Evolutionary conservation across 2,888 invertebrate species (phyloP).

Genomic region (Ormyrus thymus): DNA sequence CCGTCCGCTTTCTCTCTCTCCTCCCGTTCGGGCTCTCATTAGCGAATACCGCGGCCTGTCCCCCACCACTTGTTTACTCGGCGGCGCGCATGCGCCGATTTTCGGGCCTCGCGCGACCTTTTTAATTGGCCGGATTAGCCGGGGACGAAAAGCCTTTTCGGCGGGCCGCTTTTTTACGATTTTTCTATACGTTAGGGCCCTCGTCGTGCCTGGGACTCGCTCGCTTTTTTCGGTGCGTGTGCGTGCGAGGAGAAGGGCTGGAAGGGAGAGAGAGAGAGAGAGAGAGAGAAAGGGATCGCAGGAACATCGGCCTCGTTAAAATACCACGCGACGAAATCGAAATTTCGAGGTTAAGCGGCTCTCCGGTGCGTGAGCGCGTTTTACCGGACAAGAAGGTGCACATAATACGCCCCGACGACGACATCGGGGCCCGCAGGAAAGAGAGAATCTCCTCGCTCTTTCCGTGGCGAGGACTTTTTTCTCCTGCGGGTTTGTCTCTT

Average conservation of each 20-base stretch:
- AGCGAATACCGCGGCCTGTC: slow-evolving; percentile 69
- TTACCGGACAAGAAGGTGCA: slow-evolving; percentile 10
- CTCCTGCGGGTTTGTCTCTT: neutral
- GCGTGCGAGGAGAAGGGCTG: no score
- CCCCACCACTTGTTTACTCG: slow-evolving; percentile 42
- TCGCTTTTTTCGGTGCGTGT: no score
- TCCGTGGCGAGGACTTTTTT: slow-evolving; percentile 20
- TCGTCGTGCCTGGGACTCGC: no score
- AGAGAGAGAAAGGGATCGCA: slow-evolving; percentile 50
- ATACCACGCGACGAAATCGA: slow-evolving; percentile 74
- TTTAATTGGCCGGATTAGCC: slow-evolving; percentile 74
- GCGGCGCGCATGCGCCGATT: neutral
- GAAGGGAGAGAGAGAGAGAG: slow-evolving; percentile 1
- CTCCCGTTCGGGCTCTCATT: slow-evolving; percentile 67
- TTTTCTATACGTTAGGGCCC: slow-evolving; percentile 21
- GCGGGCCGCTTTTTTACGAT: slow-evolving; percentile 12
- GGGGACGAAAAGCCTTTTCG: slow-evolving; percentile 6
- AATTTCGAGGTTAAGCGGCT: slow-evolving; percentile 72
- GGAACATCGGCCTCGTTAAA: slow-evolving; percentile 75
- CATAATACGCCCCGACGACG: slow-evolving; percentile 21
- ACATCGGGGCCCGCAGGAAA: neutral
- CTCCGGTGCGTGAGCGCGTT: slow-evolving; percentile 19
- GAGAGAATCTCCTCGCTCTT: slow-evolving; percentile 21
- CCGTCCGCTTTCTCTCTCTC: slow-evolving; percentile 59
- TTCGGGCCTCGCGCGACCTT: slow-evolving; percentile 61